A percentile compares a stretch with the other conserved stretches of the same genome.
Conservation (phyloP, 2,888 invertebrate species). For the Drosophila heteroneura region DNA sequence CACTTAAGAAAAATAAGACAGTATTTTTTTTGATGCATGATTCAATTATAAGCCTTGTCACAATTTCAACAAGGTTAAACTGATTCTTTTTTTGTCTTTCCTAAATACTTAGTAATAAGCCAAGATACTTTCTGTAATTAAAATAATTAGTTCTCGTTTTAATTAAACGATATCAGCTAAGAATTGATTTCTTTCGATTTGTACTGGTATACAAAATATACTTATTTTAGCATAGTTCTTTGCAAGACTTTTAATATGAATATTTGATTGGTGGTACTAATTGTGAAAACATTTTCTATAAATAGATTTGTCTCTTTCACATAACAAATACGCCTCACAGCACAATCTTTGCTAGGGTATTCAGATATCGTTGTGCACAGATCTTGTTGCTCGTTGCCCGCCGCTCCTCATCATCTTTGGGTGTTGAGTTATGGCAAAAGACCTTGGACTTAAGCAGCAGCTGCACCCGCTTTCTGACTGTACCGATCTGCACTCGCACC, state of each 20-base stretch:
- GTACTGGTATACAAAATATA: no score
- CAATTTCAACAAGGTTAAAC: background rate
- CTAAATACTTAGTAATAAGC: background rate
- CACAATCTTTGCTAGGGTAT: background rate
- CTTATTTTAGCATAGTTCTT: background rate
- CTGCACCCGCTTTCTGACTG: slow-evolving; percentile 39
- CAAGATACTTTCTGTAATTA: background rate
- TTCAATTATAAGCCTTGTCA: background rate
- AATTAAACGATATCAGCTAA: background rate
- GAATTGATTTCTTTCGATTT: background rate
- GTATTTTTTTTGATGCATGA: background rate
- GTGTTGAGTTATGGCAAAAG: slow-evolving; percentile 69
- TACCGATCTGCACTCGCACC: slow-evolving; percentile 51
- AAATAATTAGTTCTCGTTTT: background rate
- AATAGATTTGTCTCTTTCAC: background rate
- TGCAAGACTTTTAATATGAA: background rate
- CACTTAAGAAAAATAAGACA: background rate
- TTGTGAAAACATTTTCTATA: no score
- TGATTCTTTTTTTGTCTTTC: background rate
- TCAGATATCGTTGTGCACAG: background rate
- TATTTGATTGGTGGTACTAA: background rate
- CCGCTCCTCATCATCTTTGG: slow-evolving; percentile 59
- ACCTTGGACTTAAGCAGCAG: slow-evolving; percentile 63
- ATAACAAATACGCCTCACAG: background rate
- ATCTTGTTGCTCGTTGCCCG: slow-evolving; percentile 16